phyloP scores from a whole-genome alignment of 2,888 invertebrate genomes.

The Cheilosia grossa region DNA sequence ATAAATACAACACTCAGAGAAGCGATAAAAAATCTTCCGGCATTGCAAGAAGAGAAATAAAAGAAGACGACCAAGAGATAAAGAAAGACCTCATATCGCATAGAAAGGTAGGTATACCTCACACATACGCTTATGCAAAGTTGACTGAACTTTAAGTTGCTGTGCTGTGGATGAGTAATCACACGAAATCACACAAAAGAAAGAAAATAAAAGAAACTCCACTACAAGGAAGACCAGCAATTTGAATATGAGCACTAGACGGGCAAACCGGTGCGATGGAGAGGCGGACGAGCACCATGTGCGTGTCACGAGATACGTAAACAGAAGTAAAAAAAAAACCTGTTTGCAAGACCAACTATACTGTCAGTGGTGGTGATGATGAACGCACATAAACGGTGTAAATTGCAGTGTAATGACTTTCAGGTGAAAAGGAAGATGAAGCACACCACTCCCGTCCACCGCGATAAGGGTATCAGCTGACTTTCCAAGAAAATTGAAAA shows the following conservation, averaged over 20 bases:
- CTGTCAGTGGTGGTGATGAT: constrained; percentile 41
- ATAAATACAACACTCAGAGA: constrained; percentile 13
- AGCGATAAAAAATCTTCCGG: constrained; percentile 63
- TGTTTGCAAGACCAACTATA: constrained; percentile 46
- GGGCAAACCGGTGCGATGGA: constrained; percentile 10
- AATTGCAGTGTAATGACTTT: constrained; percentile 69
- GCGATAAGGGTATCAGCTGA: constrained; percentile 61
- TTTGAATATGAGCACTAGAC: constrained; percentile 56
- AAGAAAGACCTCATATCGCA: constrained; percentile 32
- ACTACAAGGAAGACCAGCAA: constrained; percentile 47
- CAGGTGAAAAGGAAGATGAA: constrained; percentile 31
- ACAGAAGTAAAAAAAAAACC: constrained; percentile 58
- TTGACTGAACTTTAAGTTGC: constrained; percentile 72
- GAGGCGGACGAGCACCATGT: constrained; percentile 26
- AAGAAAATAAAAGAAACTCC: constrained; percentile 37
- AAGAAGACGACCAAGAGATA: constrained; percentile 11
- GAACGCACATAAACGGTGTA: constrained; percentile 73
- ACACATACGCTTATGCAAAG: constrained; percentile 55
- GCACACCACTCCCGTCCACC: neutral
- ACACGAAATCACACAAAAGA: constrained; percentile 60
- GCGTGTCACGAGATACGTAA: constrained; percentile 68
- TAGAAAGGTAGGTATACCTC: neutral
- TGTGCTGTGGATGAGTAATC: constrained; percentile 69
- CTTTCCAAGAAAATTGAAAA: constrained; percentile 67
- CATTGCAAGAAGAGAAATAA: constrained; percentile 24